Evolutionary conservation across 2,888 invertebrate species (phyloP).

Genomic region (Zootermopsis nevadensis): DNA sequence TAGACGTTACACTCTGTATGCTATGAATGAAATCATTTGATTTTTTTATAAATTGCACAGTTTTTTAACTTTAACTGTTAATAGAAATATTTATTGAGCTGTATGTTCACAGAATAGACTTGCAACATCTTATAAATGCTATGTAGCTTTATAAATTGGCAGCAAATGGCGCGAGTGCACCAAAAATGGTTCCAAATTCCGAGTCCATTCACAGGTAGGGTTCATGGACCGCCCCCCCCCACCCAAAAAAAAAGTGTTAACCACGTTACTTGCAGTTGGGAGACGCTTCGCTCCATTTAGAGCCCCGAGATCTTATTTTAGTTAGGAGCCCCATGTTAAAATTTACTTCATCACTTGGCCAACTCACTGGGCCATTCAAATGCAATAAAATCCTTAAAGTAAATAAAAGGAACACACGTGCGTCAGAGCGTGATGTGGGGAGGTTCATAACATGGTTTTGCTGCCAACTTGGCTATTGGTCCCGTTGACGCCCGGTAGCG

Average conservation of each 20-base stretch:
- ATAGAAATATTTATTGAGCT: no score
- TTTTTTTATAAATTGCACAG: no score
- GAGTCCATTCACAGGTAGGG: not conserved
- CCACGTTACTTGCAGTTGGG: not conserved
- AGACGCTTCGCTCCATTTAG: not conserved
- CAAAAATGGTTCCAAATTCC: not conserved
- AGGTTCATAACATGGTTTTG: not conserved
- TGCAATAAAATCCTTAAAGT: not conserved
- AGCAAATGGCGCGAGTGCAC: not conserved
- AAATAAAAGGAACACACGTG: not conserved
- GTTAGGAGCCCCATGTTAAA: no score
- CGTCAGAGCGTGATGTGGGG: conserved; percentile 11
- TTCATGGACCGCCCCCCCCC: not conserved
- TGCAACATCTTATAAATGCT: no score
- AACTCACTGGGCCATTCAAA: not conserved
- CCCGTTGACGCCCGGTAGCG: not conserved
- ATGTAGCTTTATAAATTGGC: no score
- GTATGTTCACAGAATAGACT: no score
- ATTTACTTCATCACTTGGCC: not conserved
- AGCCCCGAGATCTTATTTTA: no score
- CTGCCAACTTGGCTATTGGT: conserved; percentile 31
- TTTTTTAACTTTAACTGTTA: no score
- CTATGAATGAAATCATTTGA: no score
- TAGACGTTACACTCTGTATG: no score
- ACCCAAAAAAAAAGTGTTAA: not conserved